Base-by-base conservation (phyloP, 1,140 invertebrate genomes). In the Magallana angulata region DNA sequence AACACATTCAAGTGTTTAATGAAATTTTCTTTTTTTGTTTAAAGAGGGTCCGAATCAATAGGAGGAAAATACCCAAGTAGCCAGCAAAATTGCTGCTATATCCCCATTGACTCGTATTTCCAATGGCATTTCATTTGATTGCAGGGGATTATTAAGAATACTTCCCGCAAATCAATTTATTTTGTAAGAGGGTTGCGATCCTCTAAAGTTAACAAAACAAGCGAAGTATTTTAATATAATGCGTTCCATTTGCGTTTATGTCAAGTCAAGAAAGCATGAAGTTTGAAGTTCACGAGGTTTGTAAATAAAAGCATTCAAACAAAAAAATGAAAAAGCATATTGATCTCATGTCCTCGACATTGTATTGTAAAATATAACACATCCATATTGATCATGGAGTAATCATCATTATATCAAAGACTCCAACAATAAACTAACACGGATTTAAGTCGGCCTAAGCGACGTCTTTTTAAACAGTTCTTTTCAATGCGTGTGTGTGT, bases 1-100 rank as follows among this genome's bases (percentile, higher is more conserved):
- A 71, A 71, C 68, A 71, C 68, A 71, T 71, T 71, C 68, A 71
- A 71, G 68, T 71, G 68, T 71, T 71, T 48, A 71, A 71, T 71
- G 11, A 71, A 71, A 71, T 30, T 18, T 30, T 30, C 68, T 24
- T 71, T n/a, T n/a, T 24, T 71, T 71, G 68, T 71, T 71, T 71
- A 30, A 71, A 71, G 68, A 71, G 68, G 24, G 18, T 36, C 68
- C 68, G 8, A 36, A 71, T 71, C 68, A 71, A 71, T 71, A 71
- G 7, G 12, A 71, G 36, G 60, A n/a, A 62, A n/a, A 6, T 16
- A 14, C 14, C 14, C 18, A 62, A 62, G 18, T 62, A 62, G 18
- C 60, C 60, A 48, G 36, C 36, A 48, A 48, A 24, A 48, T 48
- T 48, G 36, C 36, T 62, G 60, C 60, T 18, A 62, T 62, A 62